Base-by-base conservation (phyloP, 2,797 vertebrate species). In the Okamejei kenojei region DNA sequence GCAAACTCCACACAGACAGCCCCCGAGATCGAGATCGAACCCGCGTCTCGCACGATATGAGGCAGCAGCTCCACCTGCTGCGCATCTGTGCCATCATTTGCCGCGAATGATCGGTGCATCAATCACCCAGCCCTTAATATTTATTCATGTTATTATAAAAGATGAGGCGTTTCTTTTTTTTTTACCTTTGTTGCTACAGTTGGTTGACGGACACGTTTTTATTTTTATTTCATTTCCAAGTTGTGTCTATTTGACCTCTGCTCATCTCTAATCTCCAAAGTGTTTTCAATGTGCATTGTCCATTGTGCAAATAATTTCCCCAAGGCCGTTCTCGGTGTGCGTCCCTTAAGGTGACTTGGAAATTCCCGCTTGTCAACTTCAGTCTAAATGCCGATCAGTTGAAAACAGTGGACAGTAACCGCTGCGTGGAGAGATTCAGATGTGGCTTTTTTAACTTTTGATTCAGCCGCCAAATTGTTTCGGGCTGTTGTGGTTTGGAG, bases 291-390 rank as follows among this genome's bases (percentile, higher is more conserved):
- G 90, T 54, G 71, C 71, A 76, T 54, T 92, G 90, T 92, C 76
- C 90, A 74, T 92, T 92, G 10, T 26, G n/a, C 38, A 13, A 92
- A 54, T 71, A 92, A 92, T 92, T 74, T 92, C 90, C 90, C 90
- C 73, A 73, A 92, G 71, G 90, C 90, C 45, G 38, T 45, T 26
- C 71, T 58, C 90, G 45, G 8, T 74, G 35, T 54, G 0, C 11
- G 45, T 45, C 6, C 90, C 76, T 76, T 21, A 73, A 76, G 23
- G 71, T 45, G 45, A 17, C 38, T 73, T 74, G 84, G 68, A 76
- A 76, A 74, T 74, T 76, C 15, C 29, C 17, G 2, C 84, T 35
- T 65, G 15, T 35, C 71, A 17, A 1, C 7, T 10, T 58, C 7
- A 92, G 84, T 92, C 35, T 38, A n/a, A 76, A 74, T 54, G 23